Percentiles rank a stretch among this genome's conserved stretches.
Evolutionary conservation across 2,888 invertebrate genomes (phyloP).

Genomic region (Archaeoteleia sp.): DNA sequence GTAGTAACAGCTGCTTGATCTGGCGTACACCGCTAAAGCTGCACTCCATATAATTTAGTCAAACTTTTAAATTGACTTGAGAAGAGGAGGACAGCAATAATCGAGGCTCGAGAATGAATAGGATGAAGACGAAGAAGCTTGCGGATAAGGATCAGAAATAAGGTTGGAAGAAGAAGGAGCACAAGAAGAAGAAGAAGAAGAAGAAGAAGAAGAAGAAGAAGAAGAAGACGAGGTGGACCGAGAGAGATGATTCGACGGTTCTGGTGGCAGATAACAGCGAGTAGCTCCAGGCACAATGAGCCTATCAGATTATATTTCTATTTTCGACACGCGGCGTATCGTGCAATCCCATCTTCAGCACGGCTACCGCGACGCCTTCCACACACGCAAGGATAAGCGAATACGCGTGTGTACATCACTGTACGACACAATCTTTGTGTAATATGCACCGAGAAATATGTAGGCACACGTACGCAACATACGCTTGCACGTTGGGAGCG

Average conservation of each 20-base stretch:
- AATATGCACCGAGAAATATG: conserved; percentile 42
- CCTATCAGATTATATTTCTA: conserved; percentile 75
- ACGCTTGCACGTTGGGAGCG: conserved; percentile 16
- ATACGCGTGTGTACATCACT: conserved; percentile 52
- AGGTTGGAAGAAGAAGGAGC: conserved; percentile 33
- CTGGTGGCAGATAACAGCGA: conserved; percentile 68
- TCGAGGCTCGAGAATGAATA: conserved; percentile 13
- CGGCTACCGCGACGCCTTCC: conserved; percentile 65
- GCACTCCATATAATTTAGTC: conserved; percentile 44
- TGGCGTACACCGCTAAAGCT: conserved; percentile 24
- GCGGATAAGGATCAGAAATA: conserved; percentile 44
- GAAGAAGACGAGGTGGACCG: conserved; percentile 34
- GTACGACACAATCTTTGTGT: conserved; percentile 35
- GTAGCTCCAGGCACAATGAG: conserved; percentile 73
- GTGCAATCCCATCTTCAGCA: conserved; percentile 71
- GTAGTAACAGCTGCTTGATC: conserved; percentile 43
- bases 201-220: conserved; percentile 31
- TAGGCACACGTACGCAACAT: conserved; percentile 28
- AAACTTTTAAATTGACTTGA: conserved; percentile 48
- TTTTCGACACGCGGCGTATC: conserved; percentile 74
- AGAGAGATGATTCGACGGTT: conserved; percentile 62
- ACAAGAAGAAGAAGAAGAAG: conserved; percentile 25
- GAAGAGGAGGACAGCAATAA: conserved; percentile 10
- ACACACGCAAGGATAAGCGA: conserved; percentile 28
- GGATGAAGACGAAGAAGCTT: conserved; percentile 36